These are phyloP conservation scores for Dryocosmus kuriphilus DNA, from an alignment of 2,888 invertebrate genomes.

Conservation along the genomic window DNA sequence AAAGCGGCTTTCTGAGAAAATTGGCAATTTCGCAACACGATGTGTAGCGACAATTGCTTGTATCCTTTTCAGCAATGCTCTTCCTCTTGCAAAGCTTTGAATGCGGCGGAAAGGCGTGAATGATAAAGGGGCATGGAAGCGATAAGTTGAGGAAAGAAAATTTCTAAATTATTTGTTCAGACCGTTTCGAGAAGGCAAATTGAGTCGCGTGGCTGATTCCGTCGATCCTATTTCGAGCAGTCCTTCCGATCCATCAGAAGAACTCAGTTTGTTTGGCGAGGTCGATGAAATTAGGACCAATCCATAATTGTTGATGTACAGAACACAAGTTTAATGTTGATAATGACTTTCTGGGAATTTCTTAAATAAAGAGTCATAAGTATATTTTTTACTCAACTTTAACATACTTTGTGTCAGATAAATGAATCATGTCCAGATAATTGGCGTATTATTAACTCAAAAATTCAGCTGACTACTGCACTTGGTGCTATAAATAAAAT, in stretches of 20 bases:
- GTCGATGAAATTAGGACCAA: not conserved
- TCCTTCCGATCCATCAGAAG: constrained; percentile 5
- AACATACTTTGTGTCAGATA: not conserved
- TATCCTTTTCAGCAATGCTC: constrained; percentile 33
- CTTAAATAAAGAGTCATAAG: not conserved
- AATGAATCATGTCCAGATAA: not conserved
- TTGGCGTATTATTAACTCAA: not conserved
- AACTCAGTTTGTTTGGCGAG: not conserved
- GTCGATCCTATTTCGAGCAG: not conserved
- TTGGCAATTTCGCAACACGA: constrained; percentile 14
- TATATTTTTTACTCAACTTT: not conserved
- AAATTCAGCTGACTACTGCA: constrained; percentile 8
- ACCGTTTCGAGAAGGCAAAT: constrained; percentile 1
- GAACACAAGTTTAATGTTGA: not conserved
- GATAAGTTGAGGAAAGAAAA: constrained; percentile 20
- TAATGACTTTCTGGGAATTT: not conserved
- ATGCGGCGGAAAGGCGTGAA: constrained; percentile 14
- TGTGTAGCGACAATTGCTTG: constrained; percentile 28
- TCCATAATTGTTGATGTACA: not conserved
- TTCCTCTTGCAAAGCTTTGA: constrained; percentile 19
- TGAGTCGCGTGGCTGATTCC: not conserved
- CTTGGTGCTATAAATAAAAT: constrained; percentile 18
- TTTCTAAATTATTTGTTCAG: constrained; percentile 23
- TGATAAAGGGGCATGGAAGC: constrained; percentile 6
- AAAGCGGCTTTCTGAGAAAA: not conserved